phyloP scores from a whole-genome alignment of 1,140 invertebrate species.

The Eumeta japonica region DNA sequence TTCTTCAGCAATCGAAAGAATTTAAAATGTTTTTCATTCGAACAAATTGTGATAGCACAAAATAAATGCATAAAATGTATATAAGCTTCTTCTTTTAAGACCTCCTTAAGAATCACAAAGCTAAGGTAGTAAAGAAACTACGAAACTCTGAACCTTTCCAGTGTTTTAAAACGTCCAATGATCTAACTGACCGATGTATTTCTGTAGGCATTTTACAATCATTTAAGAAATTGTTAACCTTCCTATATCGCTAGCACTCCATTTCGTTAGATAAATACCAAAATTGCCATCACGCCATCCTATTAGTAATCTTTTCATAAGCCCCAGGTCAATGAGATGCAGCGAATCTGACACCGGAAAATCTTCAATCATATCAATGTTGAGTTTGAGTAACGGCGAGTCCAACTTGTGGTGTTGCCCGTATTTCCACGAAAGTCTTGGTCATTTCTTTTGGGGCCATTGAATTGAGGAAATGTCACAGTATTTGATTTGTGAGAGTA shows the following conservation, averaged over 20 bases:
- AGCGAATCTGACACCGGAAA: too few relatives aligned
- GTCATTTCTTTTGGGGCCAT: constrained; percentile 13
- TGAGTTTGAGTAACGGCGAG: constrained; percentile 13
- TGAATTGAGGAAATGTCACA: constrained; percentile 16
- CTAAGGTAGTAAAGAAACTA: constrained; percentile 9
- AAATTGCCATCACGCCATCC: constrained; percentile 3
- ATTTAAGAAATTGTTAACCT: constrained; percentile 3
- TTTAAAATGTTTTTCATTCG: constrained; percentile 9
- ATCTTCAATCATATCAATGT: constrained; percentile 22
- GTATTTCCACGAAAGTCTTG: constrained; percentile 16
- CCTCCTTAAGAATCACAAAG: constrained; percentile 3
- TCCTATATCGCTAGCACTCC: constrained; percentile 4
- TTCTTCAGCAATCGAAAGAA: constrained; percentile 11
- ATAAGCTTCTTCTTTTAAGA: constrained; percentile 2
- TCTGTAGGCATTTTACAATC: too few relatives aligned
- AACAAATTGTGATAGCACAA: constrained; percentile 11
- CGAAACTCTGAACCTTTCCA: constrained; percentile 12
- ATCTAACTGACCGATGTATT: constrained; percentile 6
- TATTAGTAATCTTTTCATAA: constrained; percentile 3
- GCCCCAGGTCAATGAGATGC: background rate
- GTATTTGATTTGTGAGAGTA: too few relatives aligned
- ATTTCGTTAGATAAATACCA: background rate
- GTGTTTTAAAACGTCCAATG: constrained; percentile 3
- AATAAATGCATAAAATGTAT: constrained; percentile 7
- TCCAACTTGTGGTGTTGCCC: constrained; percentile 17